Evolutionary conservation across 2,797 vertebrate species (phyloP).

Genomic region (Acanthis flammea): DNA sequence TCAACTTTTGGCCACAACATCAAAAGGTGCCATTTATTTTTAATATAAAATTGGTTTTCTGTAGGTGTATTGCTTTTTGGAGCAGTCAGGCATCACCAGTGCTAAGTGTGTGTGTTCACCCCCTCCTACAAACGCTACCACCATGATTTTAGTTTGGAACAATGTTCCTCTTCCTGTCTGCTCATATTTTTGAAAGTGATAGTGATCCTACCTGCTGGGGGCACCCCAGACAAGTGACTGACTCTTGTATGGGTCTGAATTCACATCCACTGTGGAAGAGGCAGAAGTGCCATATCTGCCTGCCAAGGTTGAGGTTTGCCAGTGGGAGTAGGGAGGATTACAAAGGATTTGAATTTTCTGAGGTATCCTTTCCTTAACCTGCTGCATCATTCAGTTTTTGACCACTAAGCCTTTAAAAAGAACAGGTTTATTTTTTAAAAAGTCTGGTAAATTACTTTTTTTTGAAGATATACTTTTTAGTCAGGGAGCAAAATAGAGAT

Average conservation of each 20-base stretch:
- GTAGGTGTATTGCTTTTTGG: not conserved
- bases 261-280: not conserved
- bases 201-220: not conserved
- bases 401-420: not conserved
- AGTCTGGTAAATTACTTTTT: not conserved
- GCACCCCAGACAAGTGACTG: not conserved
- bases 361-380: not conserved
- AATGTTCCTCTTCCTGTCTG: not conserved
- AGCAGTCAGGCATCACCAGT: not conserved
- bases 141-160: not conserved
- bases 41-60: not conserved
- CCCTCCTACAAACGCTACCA: not conserved
- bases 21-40: not conserved
- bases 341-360: not conserved
- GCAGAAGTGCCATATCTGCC: not conserved
- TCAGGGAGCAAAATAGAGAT: slow-evolving; percentile 21
- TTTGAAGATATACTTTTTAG: not conserved
- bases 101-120: not conserved
- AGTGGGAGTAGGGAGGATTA: not conserved
- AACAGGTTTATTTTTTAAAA: not conserved
- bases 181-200: not conserved
- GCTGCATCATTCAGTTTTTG: not conserved
- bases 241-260: not conserved
- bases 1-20: not conserved
- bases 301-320: not conserved